Evolutionary conservation across 2,797 vertebrate species (phyloP), one percentile per base, ranked within the genome.

Genomic region (Okamejei kenojei): DNA sequence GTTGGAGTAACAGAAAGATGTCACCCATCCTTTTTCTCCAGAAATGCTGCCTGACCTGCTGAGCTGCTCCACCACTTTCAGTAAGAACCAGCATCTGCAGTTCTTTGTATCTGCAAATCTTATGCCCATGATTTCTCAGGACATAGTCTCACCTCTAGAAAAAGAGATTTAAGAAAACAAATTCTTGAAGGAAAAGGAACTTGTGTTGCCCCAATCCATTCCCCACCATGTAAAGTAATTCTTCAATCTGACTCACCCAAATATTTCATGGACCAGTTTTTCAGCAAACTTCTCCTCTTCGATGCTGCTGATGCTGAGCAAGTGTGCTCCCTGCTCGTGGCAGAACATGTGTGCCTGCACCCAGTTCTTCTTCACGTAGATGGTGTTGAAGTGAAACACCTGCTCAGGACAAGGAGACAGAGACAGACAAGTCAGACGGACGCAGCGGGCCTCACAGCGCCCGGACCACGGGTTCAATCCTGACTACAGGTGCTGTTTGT

Each of bases 241-340:
- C 17, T 68, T 35, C 1, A 88, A 68, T 19, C 29, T 35, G 58
- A 35, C 97, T 94, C 95, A 99, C 99, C 99, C 98, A 0, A 99
- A 99, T 76, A 96, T 95, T 95, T 98, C 98, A 74, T 98, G 98
- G 93, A 99, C 97, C 93, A 97, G 95, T 95, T 97, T 96, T 94
- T 97, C 94, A 0, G 99, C 94, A 1, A 98, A 98, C 63, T 97
- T 97, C 93, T 99, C 99, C 95, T 99, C 99, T 58, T 98, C 98
- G 0, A 97, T 96, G 94, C 95, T 96, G 94, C 95, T 95, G 95
- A 99, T 95, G 94, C 98, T 99, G 95, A 98, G 96, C 94, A 99
- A 97, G 94, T 99, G 96, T 38, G 98, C 97, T 1, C 98, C 98
- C 21, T 98, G 95, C 93, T 95, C 97, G 77, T 93, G 96, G 94